Evolutionary conservation across 2,797 vertebrate genomes (phyloP), one percentile per base, ranked within the genome.

Genomic region (Enteromius argenteus): DNA sequence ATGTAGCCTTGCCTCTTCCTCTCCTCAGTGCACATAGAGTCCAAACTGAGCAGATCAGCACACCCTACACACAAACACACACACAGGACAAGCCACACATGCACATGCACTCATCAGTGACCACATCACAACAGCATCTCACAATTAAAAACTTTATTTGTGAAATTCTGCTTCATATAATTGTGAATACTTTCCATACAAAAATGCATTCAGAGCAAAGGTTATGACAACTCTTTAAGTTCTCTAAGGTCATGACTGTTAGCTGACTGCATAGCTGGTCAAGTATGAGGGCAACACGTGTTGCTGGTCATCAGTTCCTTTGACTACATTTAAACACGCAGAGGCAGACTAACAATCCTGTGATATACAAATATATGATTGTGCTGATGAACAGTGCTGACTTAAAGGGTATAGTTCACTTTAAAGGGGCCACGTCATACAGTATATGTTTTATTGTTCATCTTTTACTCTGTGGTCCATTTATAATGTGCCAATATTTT

Each of bases 1-100:
- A 99, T 97, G 91, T 98, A 99, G 81, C 97, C 98, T 91, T 99
- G 98, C 71, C 97, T 94, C 74, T 98, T 99, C 92, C 97, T 96
- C 92, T 99, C 98, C 88, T 94, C 94, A 0, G 96, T 95, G 37
- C 95, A 96, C 96, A 98, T 93, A 0, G 96, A 95, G 89, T 98
- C 97, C 88, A 98, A 94, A 85, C 96, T 96, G 32, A 96, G 96
- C 71, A 97, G 95, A 85, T 98, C 96, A 23, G 98, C 96, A 90
- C 97, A 97, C 97, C 97, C 98, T 99, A 88, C 66, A 83, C 83
- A 86, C 83, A 84, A 27, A 82, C 77, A 37, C 23, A 68, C 14
- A 23, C 30, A 83, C 78, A 64, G 15, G 6, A 17, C 60, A 64
- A 64, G 14, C 60, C 27, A 32, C 27, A 64, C 60, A 32, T 9